Conservation (phyloP, 2,797 vertebrate genomes). For the Epinephelus coioides region DNA sequence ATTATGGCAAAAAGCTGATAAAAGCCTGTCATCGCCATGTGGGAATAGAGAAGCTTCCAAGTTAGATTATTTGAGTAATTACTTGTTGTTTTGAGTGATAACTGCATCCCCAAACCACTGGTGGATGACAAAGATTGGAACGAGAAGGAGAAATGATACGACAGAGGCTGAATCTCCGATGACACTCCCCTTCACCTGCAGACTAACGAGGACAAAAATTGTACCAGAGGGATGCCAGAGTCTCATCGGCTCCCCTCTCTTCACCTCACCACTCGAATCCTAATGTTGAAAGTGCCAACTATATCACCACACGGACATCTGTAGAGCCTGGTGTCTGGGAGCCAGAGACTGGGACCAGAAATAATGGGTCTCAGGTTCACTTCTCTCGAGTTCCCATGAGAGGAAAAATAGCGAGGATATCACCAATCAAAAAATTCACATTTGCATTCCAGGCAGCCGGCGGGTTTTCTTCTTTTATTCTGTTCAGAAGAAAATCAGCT, state of each 20-base stretch:
- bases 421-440: constrained; percentile 12
- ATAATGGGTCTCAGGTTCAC: constrained; percentile 43
- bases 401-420: constrained; percentile 5
- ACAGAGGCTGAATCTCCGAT: background rate
- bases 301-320: constrained; percentile 47
- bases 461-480: constrained; percentile 23
- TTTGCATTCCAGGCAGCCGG: constrained; percentile 48
- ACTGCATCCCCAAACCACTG: background rate
- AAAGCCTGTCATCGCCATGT: background rate
- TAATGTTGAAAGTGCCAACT: constrained; percentile 85
- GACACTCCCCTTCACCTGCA: constrained; percentile 14
- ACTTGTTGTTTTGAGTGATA: constrained; percentile 23
- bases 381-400: constrained; percentile 22
- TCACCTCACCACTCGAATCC: constrained; percentile 57
- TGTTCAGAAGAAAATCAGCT: constrained; percentile 17
- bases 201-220: constrained; percentile 39
- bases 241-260: constrained; percentile 24
- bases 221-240: constrained; percentile 29
- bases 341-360: constrained; percentile 53
- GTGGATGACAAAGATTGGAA: constrained; percentile 5
- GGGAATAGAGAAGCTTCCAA: constrained; percentile 5
- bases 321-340: constrained; percentile 26
- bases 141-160: constrained; percentile 9
- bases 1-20: constrained; percentile 3
- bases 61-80: background rate